Base-by-base conservation (phyloP, 2,113 vertebrate species). In the Muntiacus reevesi region DNA sequence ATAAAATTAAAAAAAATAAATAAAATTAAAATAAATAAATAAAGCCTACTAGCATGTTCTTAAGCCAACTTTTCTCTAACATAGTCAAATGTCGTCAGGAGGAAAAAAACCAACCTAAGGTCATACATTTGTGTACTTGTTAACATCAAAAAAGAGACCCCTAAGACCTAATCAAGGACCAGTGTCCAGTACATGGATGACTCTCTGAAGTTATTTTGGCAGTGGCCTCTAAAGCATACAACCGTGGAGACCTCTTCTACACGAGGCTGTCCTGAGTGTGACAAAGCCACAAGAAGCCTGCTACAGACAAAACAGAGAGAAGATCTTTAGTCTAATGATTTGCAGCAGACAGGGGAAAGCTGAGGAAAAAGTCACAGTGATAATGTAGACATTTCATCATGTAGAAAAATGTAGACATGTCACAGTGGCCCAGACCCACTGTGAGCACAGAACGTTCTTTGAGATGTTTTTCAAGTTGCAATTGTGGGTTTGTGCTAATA, bases 401-500 rank as follows among this genome's bases (percentile, higher is more conserved):
- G 47, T 50, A 50, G 47, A 50, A 50, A 50, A 92, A 92, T 13
- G 14, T 85, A 93, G 82, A 59, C 76, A 67, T 86, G 93, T 82
- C 8, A 14, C 91, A 96, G 88, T 47, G 7, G 14, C 52, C 87
- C 62, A 36, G 33, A 50, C 59, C 33, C 47, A 28, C 12, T 27
- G 1, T 79, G 67, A 93, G 94, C 74, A 94, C 92, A 93, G 30
- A 76, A 78, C 64, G 71, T 95, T 95, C 89, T 87, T 94, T 17
- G 87, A 76, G 50, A 27, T 12, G 4, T 89, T 89, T 86, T 84
- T 74, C 4, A 2, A 83, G 82, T 12, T 36, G 71, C 23, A 67
- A 19, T 91, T 30, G 25, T 74, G 25, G 21, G 45, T 40, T 84
- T 89, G 67, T 91, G 86, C 47, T 88, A 87, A 57, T 14, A 59